phyloP scores from a whole-genome alignment of 2,113 vertebrate species.

The Dendropsophus ebraccatus region DNA sequence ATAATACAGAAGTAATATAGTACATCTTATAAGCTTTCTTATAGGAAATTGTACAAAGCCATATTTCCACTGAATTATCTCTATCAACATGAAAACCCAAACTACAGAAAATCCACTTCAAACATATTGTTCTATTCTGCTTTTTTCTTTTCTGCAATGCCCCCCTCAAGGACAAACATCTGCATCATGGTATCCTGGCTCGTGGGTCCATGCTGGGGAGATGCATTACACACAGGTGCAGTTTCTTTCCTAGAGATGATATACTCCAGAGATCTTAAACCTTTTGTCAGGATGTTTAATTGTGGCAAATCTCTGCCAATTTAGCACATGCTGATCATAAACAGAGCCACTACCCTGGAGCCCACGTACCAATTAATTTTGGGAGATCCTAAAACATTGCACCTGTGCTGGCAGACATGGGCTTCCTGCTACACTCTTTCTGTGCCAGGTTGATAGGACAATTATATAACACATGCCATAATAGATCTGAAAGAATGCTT shows the following conservation, averaged over 20 bases:
- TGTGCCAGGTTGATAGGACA: slow-evolving; percentile 2
- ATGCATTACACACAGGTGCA: slow-evolving; percentile 53
- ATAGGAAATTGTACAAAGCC: background rate
- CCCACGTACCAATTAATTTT: slow-evolving; percentile 10
- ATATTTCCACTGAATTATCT: background rate
- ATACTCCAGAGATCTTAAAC: slow-evolving; percentile 20
- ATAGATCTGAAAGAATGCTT: background rate
- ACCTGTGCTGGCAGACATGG: slow-evolving; percentile 47
- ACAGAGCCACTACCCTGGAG: slow-evolving; percentile 22
- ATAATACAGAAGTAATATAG: background rate
- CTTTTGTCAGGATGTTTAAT: slow-evolving; percentile 44
- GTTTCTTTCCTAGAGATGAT: slow-evolving; percentile 48
- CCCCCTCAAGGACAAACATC: slow-evolving; percentile 48
- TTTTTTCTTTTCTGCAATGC: background rate
- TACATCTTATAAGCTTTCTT: background rate
- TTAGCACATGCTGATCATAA: slow-evolving; percentile 48
- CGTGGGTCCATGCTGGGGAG: slow-evolving; percentile 45
- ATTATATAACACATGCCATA: background rate
- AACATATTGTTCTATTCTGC: background rate
- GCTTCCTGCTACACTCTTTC: background rate
- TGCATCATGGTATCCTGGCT: slow-evolving; percentile 18
- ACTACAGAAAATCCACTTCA: background rate
- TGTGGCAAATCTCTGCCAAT: slow-evolving; percentile 46
- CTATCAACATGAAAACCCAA: background rate
- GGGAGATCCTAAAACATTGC: slow-evolving; percentile 36